Evolutionary conservation across 2,113 vertebrate genomes (phyloP), one percentile per base, ranked within the genome.

Genomic region (Oryzias woworae): DNA sequence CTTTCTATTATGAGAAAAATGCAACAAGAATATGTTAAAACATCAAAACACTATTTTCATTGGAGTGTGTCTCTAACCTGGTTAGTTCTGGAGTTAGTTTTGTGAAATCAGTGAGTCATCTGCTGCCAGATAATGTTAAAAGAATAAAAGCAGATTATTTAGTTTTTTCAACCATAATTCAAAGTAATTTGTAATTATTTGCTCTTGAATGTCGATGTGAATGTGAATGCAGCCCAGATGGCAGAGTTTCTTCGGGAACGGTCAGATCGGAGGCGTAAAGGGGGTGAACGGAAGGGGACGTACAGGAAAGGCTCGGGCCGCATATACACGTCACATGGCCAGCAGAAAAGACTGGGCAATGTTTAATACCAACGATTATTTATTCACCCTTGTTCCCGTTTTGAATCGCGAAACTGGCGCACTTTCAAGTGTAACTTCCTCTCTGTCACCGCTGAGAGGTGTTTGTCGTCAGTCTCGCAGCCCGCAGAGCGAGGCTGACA

Each of bases 231-330:
- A 59, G 12, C 0, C 54, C 71, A 67, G 58, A 22, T 2, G 28
- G 66, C 77, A 56, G 73, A 67, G 71, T 57, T 24, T 22, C 5
- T 0, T 63, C 69, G 28, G 18, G 85, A 23, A 59, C 79, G 76
- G 79, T 83, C 84, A 31, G 7, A 0, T 13, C 48, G 85, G 76
- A 83, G 85, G 86, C 81, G 84, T 83, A 14, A 18, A 50, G 61
- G 18, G 64, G 65, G 67, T 58, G 45, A 84, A 58, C 87, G 88
- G 90, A 90, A 90, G 84, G 75, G 78, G 87, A 68, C 64, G 88
- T 72, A 89, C 87, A 88, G 88, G 86, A 90, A 86, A 84, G 57
- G 66, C 73, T 81, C 74, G 71, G 86, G 78, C 80, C 80, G 74
- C 78, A 68, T 73, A 82, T 64, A 81, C 82, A 87, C 88, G 88